phyloP scores from a whole-genome alignment of 2,888 invertebrate species.

The Thalpophila matura region DNA sequence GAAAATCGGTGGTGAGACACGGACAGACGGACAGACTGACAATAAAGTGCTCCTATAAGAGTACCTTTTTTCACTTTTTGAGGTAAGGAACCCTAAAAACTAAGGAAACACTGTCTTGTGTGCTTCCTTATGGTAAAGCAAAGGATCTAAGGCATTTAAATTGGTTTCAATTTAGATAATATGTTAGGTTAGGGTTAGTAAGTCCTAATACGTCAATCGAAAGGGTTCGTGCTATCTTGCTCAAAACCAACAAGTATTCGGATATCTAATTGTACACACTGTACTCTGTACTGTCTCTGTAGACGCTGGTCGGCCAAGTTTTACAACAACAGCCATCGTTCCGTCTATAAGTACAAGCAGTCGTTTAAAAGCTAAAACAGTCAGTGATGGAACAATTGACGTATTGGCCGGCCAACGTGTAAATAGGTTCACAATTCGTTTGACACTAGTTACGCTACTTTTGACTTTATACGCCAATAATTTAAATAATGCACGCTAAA shows the following conservation, averaged over 20 bases:
- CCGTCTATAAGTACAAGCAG: background rate
- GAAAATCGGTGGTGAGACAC: too few species aligned
- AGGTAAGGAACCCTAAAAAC: too few species aligned
- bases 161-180: too few species aligned
- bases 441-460: background rate
- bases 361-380: background rate
- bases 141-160: too few species aligned
- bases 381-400: slow-evolving; percentile 2
- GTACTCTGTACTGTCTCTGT: background rate
- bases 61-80: too few species aligned
- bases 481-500: background rate
- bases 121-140: too few species aligned
- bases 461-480: background rate
- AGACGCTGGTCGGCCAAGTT: slow-evolving; percentile 1
- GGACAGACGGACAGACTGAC: too few species aligned
- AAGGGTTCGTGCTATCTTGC: background rate
- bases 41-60: too few species aligned
- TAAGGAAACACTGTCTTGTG: too few species aligned
- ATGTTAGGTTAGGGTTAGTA: too few species aligned
- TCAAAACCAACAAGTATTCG: slow-evolving; percentile 21
- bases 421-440: slow-evolving; percentile 4
- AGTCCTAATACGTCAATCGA: too few species aligned
- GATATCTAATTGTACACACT: slow-evolving; percentile 1
- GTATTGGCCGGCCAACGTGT: background rate
- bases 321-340: background rate